Base-by-base conservation (phyloP, 2,113 vertebrate species). In the Perca fluviatilis region DNA sequence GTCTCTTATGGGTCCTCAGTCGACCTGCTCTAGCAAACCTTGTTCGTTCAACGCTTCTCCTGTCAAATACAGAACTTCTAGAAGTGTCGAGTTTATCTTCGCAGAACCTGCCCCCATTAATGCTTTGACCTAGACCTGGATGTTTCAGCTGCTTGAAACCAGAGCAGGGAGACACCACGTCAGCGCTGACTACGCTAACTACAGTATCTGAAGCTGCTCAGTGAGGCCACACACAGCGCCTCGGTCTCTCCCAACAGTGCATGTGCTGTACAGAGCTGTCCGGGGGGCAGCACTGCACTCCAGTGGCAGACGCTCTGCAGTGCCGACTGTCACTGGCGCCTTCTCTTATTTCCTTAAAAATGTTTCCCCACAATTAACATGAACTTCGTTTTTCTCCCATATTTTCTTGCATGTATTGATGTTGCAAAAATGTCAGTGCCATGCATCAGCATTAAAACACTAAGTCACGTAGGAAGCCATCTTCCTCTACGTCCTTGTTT, bases 241-340 rank as follows among this genome's bases (percentile, higher is more conserved):
- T 2, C 11, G 60, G 33, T 50, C 13, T 12, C 49, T 7, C 21
- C 16, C 46, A 36, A 33, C 47, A 49, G 19, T 5, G 0, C 33
- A 14, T 1, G 1, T n/a, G 16, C 27, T 53, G 12, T 0, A 23
- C 7, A 5, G 7, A 25, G 54, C n/a, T 30, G 53, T 33, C 40
- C 36, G 23, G 23, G 30, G 27, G 46, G 30, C 61, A 74, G 75
- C 83, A 79, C 74, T 89, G 83, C 83, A 21, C 83, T 79, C 79
- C 47, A 83, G 84, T 82, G 79, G 86, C 12, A 53, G 63, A 51
- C 21, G 3, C 56, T 11, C 50, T 70, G 58, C 23, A 86, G 25
- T 76, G 68, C 47, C 15, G 18, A 25, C 15, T 13, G 36, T 50
- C 51, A 13, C 27, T 36, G 19, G 51, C 6, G 21, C 8, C 6